Conservation (phyloP, 2,113 vertebrate species). For the Halichoerus grypus region DNA sequence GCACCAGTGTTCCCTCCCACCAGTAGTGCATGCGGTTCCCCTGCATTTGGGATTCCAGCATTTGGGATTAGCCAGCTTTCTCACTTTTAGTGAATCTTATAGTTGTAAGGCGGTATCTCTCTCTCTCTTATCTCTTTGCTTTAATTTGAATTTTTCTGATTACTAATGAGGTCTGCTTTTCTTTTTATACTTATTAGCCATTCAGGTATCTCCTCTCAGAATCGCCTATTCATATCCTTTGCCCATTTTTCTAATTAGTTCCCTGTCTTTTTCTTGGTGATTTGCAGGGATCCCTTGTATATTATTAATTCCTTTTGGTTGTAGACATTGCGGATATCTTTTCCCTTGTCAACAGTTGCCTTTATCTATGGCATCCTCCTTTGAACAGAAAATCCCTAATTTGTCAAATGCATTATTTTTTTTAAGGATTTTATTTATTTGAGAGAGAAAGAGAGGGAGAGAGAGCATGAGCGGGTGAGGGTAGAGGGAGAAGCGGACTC, state of each 20-base stretch:
- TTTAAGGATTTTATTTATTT: neutral
- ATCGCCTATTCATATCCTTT: neutral
- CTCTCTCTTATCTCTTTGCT: neutral
- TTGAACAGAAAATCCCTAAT: neutral
- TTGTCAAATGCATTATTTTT: neutral
- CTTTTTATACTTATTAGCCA: neutral
- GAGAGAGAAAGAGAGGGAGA: too few species aligned
- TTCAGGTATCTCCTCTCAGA: neutral
- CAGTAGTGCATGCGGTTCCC: neutral
- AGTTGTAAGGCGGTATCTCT: neutral
- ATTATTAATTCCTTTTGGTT: neutral
- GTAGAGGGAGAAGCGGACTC: neutral
- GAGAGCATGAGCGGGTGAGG: neutral
- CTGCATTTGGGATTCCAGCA: neutral
- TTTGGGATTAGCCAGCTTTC: neutral
- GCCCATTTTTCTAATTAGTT: conserved; percentile 13
- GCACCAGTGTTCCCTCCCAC: neutral
- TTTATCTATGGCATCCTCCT: neutral
- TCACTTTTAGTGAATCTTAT: neutral
- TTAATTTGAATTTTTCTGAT: conserved; percentile 35
- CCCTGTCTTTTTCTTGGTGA: conserved; percentile 7
- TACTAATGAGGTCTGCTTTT: neutral
- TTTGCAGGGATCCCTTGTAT: neutral
- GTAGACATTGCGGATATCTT: neutral
- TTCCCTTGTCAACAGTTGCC: neutral